These are phyloP conservation scores for Bovichtus diacanthus DNA, from an alignment of 2,797 vertebrate species.

Conservation along the genomic window DNA sequence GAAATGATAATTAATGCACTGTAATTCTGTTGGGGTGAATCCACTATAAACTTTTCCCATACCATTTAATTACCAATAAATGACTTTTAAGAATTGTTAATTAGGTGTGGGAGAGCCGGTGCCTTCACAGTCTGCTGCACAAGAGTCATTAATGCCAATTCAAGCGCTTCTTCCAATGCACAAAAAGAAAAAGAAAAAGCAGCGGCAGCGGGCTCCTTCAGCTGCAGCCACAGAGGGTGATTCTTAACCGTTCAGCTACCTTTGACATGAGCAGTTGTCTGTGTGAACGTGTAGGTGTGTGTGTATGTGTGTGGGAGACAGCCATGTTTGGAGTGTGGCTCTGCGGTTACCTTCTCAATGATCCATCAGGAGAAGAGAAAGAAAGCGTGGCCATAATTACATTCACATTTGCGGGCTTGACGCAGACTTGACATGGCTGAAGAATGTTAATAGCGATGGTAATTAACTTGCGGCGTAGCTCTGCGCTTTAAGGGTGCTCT, in stretches of 20 bases:
- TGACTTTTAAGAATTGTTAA: slow-evolving; percentile 73
- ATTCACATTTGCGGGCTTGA: slow-evolving; percentile 49
- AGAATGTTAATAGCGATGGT: slow-evolving; percentile 64
- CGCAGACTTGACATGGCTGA: slow-evolving; percentile 46
- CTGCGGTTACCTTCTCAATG: slow-evolving; percentile 39
- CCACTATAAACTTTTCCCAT: slow-evolving; percentile 53
- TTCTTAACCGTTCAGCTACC: slow-evolving; percentile 47
- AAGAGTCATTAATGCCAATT: slow-evolving; percentile 76
- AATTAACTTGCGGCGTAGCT: slow-evolving; percentile 54
- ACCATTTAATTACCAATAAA: slow-evolving; percentile 74
- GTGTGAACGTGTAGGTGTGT: slow-evolving; percentile 10
- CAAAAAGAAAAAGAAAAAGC: slow-evolving; percentile 3
- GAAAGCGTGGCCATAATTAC: slow-evolving; percentile 53
- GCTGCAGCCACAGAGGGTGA: slow-evolving; percentile 23
- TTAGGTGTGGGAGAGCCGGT: slow-evolving; percentile 64
- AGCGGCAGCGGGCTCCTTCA: slow-evolving; percentile 14
- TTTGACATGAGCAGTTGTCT: slow-evolving; percentile 38
- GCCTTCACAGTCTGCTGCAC: slow-evolving; percentile 75
- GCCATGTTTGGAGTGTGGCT: slow-evolving; percentile 33
- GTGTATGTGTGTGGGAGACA: slow-evolving; percentile 20
- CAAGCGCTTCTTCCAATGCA: slow-evolving; percentile 54
- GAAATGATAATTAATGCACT: slow-evolving; percentile 71
- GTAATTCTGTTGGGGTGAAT: slow-evolving; percentile 55
- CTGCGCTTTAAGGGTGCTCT: slow-evolving; percentile 21
- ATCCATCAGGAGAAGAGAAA: slow-evolving; percentile 33